Base-by-base conservation (phyloP, 2,888 invertebrate genomes). In the Amphimallon solstitiale region DNA sequence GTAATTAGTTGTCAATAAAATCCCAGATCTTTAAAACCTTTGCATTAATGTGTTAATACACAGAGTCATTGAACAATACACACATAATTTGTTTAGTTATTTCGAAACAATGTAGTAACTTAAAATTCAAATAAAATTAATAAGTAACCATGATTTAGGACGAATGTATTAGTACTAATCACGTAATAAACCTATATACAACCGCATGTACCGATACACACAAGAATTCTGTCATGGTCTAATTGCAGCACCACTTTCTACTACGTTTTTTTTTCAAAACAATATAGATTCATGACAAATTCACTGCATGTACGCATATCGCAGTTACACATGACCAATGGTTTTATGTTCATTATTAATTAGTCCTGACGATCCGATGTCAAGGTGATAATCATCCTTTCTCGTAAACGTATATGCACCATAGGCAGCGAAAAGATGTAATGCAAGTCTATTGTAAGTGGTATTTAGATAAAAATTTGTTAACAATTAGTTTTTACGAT, bases 161-260 rank as follows among this genome's bases (percentile, higher is more conserved):
- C 21, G 23, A 23, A 43, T 6, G 23, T 43, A 29, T 34, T 29
- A 23, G 17, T 29, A 23, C 15, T 14, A 45, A 45, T 59, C 43
- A 43, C 29, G 12, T 43, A 17, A 34, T 29, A 59, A 45, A 14
- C 10, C 21, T 59, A 59, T 34, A 38, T 21, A 38, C 17, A 29
- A 29, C 9, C 5, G 7, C 29, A 29, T 1, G 9, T 29, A 29
- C 29, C 5, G 29, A 2, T 5, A 34, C 38, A n/a, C 10, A 15
- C 10, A 7, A 17, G 63, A 54, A 56, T 64, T 64, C 45, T 46
- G 63, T 64, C 54, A 64, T 45, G 63, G 63, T 64, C 63, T 64
- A 54, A 29, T 45, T 64, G 15, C 43, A 34, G 21, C 45, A 29
- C 29, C 29, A 64, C 54, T 64, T 64, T 64, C 56, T 56, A 51